phyloP scores from a whole-genome alignment of 2,113 vertebrate species.

The Lamprologus tigripictilis region DNA sequence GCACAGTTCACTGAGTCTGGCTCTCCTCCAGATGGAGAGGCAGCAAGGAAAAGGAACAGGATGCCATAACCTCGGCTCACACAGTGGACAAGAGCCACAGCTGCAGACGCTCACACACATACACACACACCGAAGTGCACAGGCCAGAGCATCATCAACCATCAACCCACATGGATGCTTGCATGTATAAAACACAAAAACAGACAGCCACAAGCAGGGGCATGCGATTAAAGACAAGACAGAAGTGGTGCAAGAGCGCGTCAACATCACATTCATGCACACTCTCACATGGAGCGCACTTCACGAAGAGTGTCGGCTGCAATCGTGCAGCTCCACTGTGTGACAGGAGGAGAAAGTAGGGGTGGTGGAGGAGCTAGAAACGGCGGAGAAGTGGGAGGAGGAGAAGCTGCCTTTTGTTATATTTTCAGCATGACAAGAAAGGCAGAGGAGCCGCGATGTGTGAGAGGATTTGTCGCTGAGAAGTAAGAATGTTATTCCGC shows the following conservation, averaged over 20 bases:
- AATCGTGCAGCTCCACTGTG: background rate
- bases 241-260: background rate
- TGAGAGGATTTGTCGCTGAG: background rate
- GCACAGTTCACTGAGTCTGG: conserved; percentile 47
- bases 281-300: background rate
- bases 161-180: conserved; percentile 30
- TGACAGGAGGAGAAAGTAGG: background rate
- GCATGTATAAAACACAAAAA: background rate
- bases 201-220: background rate
- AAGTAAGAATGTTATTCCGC: conserved; percentile 1
- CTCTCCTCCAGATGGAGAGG: conserved; percentile 41
- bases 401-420: background rate
- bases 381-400: background rate
- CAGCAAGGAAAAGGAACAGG: conserved; percentile 58
- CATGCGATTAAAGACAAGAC: background rate
- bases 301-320: background rate
- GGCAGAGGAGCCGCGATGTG: background rate
- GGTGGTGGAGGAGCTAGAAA: background rate
- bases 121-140: background rate
- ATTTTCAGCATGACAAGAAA: background rate
- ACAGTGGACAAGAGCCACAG: conserved; percentile 51
- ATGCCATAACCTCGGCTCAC: conserved; percentile 47
- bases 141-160: conserved; percentile 15
- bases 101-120: conserved; percentile 30
- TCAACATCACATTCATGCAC: background rate